These are phyloP conservation scores for Nomada fabriciana DNA, from an alignment of 2,888 invertebrate genomes.

Conservation along the genomic window DNA sequence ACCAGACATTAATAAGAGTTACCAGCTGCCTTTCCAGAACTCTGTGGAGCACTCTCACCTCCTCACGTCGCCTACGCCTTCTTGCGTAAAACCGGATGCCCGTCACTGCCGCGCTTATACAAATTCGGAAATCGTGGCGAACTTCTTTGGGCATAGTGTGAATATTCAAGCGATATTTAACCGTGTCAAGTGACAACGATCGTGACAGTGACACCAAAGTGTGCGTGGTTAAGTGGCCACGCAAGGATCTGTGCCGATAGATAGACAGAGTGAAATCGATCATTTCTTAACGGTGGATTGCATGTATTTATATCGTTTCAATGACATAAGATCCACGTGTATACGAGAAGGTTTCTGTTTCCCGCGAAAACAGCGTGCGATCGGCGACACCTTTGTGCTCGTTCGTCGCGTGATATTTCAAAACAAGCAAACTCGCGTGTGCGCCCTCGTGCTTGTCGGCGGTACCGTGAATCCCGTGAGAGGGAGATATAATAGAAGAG, in stretches of 20 bases:
- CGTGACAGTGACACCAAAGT: constrained; percentile 62
- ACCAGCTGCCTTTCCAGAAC: constrained; percentile 44
- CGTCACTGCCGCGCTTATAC: constrained; percentile 53
- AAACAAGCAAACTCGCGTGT: constrained; percentile 64
- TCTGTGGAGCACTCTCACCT: constrained; percentile 52
- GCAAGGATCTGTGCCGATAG: constrained; percentile 31
- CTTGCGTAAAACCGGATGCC: constrained; percentile 56
- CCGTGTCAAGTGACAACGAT: constrained; percentile 55
- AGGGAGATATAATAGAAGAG: constrained; percentile 40
- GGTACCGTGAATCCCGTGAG: constrained; percentile 45
- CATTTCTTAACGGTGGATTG: not conserved
- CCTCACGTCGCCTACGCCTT: constrained; percentile 55
- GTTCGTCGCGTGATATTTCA: constrained; percentile 65
- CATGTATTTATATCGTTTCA: not conserved
- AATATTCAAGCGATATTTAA: not conserved
- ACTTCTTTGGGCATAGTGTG: constrained; percentile 20
- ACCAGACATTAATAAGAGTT: constrained; percentile 30
- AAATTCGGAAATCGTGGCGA: constrained; percentile 45
- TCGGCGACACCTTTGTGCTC: constrained; percentile 16
- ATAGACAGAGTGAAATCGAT: constrained; percentile 18
- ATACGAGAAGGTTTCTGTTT: constrained; percentile 30
- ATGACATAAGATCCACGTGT: constrained; percentile 47
- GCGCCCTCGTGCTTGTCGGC: constrained; percentile 64
- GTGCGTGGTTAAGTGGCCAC: constrained; percentile 40
- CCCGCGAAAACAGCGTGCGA: constrained; percentile 54